Evolutionary conservation across 2,888 invertebrate species (phyloP), one percentile per base, ranked within the genome.

Genomic region (Dryomyza anilis): DNA sequence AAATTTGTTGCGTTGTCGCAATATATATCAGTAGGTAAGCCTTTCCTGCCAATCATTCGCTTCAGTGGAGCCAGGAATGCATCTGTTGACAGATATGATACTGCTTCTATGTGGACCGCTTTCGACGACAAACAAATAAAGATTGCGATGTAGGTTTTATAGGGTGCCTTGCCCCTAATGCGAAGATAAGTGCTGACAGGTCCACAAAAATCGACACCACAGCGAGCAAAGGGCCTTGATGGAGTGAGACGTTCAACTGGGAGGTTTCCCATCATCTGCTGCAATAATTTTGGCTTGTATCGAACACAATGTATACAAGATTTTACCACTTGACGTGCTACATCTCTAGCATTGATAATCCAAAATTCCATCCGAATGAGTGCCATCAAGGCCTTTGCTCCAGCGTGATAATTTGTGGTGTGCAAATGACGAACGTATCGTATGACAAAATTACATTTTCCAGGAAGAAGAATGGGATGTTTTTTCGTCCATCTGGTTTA

Each of bases 41-140:
- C 46, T 19, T 21, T 12, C 21, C 21, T n/a, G 21, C 56, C 58
- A 2, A 62, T 56, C 39, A 68, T 48, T 1, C 66, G 55, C 19
- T 63, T 63, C 7, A 66, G 46, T 19, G 46, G 10, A 23, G 65
- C 67, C 10, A 71, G 67, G 43, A 65, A 63, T 5, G 70, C 67
- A 7, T 68, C 57, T 5, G 63, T 59, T 50, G 63, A 67, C 10
- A 66, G 29, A 59, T 65, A 56, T 1, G 67, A 69, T 10, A 66
- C 66, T 8, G 56, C 60, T 59, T 69, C 67, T 21, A 68, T 56
- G 43, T 68, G 68, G 14, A 68, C 59, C 12, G 68, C 66, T 33
- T 71, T 66, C 3, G 60, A 12, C 2, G 23, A 7, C n/a, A 48
- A 23, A 23, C 48, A 48, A 12, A 48, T n/a, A 19, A 48, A 48